These are phyloP conservation scores for Apotomis betuletana DNA, from an alignment of 2,888 invertebrate genomes.

Conservation along the genomic window DNA sequence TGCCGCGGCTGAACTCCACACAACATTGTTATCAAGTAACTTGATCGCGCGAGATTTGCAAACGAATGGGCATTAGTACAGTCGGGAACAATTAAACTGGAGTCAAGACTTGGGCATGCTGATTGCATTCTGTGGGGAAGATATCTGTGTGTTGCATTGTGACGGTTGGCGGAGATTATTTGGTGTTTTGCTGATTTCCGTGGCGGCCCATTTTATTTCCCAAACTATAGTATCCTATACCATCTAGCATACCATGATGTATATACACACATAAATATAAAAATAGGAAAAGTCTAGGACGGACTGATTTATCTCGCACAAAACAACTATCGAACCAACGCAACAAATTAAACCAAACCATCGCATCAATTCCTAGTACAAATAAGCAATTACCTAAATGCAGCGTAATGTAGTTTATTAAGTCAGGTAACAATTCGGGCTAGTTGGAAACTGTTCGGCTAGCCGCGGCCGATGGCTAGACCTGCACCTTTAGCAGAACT, in stretches of 20 bases:
- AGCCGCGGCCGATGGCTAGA: slow-evolving; percentile 16
- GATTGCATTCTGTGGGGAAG: slow-evolving; percentile 6
- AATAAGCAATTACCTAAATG: no score
- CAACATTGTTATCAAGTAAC: slow-evolving; percentile 36
- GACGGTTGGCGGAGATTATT: not conserved
- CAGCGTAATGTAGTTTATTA: slow-evolving; percentile 42
- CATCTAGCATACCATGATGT: no score
- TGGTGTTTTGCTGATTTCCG: no score
- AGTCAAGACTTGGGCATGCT: slow-evolving; percentile 17
- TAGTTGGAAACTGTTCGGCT: slow-evolving; percentile 20
- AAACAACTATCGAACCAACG: no score
- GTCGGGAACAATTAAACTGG: slow-evolving; percentile 33
- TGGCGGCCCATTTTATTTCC: no score
- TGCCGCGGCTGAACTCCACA: slow-evolving; percentile 27
- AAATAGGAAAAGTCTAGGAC: no score
- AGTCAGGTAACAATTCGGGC: slow-evolving; percentile 51
- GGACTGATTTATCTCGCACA: no score
- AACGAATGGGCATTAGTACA: slow-evolving; percentile 30
- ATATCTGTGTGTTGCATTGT: not conserved
- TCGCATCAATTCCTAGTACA: no score
- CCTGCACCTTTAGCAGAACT: not conserved
- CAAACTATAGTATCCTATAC: no score
- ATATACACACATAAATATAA: no score
- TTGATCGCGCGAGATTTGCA: slow-evolving; percentile 37
- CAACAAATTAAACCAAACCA: no score